phyloP scores from a whole-genome alignment of 2,797 vertebrate genomes.

The Lepilemur ruficaudatus region DNA sequence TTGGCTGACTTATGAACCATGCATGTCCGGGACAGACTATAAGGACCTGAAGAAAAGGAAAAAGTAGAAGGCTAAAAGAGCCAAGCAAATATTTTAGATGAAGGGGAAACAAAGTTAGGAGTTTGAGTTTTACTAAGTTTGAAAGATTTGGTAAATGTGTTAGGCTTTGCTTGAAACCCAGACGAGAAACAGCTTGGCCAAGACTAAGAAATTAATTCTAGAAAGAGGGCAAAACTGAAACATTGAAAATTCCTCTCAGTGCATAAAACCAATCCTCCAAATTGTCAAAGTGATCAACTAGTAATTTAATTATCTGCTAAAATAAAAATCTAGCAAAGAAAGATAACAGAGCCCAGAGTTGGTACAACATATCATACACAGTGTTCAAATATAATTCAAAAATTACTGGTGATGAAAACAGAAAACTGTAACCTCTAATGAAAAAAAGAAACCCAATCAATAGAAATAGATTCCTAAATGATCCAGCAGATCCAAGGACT shows the following conservation, averaged over 20 bases:
- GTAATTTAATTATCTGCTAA: not conserved
- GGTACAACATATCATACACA: not conserved
- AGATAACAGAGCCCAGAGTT: not conserved
- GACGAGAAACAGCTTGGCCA: not conserved
- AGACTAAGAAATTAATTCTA: slow-evolving; percentile 21
- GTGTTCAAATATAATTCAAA: not conserved
- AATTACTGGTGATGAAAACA: not conserved
- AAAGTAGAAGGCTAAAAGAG: not conserved
- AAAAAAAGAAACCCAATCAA: not conserved
- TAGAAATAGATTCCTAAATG: not conserved
- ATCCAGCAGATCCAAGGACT: not conserved
- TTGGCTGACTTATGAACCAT: not conserved
- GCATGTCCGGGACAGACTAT: not conserved
- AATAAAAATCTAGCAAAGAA: slow-evolving; percentile 17
- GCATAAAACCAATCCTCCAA: not conserved
- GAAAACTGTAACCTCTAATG: not conserved
- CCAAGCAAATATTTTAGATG: not conserved
- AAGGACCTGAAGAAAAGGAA: not conserved
- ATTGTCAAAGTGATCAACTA: not conserved
- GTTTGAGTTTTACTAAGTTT: not conserved
- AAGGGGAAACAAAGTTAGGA: not conserved
- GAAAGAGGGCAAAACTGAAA: not conserved
- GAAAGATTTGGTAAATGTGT: not conserved
- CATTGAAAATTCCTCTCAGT: not conserved
- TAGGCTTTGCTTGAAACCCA: slow-evolving; percentile 12